Percentiles rank a stretch among this genome's conserved stretches.
Conservation (phyloP, 2,888 invertebrate species). For the Athrips mouffetella region DNA sequence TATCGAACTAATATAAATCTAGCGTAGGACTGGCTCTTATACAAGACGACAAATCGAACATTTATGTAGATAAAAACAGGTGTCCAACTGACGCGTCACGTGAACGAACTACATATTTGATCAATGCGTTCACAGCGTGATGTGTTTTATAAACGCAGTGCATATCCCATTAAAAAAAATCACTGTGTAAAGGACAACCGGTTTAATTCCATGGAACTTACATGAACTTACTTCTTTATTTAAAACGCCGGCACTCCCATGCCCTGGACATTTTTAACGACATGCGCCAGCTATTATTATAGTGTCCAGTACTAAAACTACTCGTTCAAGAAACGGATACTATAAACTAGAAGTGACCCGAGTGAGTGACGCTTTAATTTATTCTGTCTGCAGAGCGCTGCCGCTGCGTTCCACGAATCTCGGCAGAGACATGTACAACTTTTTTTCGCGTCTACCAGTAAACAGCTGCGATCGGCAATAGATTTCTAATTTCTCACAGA, state of each 20-base stretch:
- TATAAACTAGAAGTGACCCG: constrained; percentile 3
- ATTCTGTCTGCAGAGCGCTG: constrained; percentile 12
- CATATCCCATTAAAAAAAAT: no score
- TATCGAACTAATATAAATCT: constrained; percentile 17
- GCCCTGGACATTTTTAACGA: constrained; percentile 3
- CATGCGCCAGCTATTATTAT: constrained; percentile 1
- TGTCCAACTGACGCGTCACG: constrained; percentile 2
- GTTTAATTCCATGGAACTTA: not conserved
- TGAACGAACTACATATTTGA: not conserved
- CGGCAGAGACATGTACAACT: constrained; percentile 12
- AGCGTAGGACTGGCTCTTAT: constrained; percentile 12
- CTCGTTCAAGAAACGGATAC: constrained; percentile 6
- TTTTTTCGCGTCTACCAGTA: constrained; percentile 10
- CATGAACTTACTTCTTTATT: not conserved
- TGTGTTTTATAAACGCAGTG: no score
- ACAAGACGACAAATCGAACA: constrained; percentile 12
- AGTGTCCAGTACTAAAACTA: constrained; percentile 6
- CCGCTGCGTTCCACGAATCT: constrained; percentile 14
- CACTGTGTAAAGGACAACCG: not conserved
- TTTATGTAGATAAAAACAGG: constrained; percentile 2
- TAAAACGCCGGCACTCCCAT: not conserved
- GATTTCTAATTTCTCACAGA: constrained; percentile 17
- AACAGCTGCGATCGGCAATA: constrained; percentile 14
- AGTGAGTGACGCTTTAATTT: constrained; percentile 16
- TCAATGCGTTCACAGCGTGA: constrained; percentile 7